Conservation (phyloP, 2,797 vertebrate species). For the Pteronotus mesoamericanus region DNA sequence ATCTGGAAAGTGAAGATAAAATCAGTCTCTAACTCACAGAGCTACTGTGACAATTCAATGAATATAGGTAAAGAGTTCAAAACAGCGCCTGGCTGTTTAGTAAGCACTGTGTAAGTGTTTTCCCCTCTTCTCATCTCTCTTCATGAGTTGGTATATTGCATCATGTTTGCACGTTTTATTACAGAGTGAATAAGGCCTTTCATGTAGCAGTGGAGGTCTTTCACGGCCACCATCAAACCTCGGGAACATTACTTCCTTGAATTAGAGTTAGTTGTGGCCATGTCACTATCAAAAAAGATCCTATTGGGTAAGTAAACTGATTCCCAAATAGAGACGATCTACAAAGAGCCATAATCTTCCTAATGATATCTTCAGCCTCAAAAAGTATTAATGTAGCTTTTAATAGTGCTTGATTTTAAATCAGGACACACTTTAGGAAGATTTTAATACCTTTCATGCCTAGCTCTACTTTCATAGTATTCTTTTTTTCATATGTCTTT, state of each 20-base stretch:
- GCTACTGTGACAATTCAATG: not conserved
- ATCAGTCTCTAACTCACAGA: not conserved
- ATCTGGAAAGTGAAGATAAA: not conserved
- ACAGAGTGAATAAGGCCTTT: not conserved
- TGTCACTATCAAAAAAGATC: not conserved
- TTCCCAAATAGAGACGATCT: not conserved
- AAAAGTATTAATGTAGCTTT: not conserved
- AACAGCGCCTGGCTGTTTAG: not conserved
- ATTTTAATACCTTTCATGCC: not conserved
- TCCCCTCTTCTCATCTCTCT: not conserved
- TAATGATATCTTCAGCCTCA: not conserved
- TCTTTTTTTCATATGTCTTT: slow-evolving; percentile 17
- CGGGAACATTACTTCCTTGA: not conserved
- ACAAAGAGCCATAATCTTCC: not conserved
- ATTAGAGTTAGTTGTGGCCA: not conserved
- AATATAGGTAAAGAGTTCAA: not conserved
- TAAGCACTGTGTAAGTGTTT: not conserved
- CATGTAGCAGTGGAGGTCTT: not conserved
- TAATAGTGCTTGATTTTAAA: slow-evolving; percentile 12
- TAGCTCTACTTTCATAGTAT: not conserved
- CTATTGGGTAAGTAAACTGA: not conserved
- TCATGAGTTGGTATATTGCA: not conserved
- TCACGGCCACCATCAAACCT: not conserved
- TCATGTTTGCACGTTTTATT: not conserved
- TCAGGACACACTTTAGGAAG: not conserved